Conservation (phyloP, 1,140 invertebrate species). For the Araneus ventricosus region DNA sequence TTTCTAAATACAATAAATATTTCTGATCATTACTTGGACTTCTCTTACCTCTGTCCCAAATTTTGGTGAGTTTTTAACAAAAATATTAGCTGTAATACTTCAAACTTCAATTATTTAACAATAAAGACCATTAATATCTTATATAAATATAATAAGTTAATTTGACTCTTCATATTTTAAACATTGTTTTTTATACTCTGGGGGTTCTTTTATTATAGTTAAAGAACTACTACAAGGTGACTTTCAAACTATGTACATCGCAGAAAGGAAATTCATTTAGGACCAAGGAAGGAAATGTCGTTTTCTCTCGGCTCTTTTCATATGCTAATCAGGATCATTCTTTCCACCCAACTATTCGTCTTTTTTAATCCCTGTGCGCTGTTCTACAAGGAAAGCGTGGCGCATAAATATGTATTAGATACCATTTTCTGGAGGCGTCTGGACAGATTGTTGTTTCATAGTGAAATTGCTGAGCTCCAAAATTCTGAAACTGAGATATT, state of each 20-base stretch:
- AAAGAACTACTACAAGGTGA: neutral
- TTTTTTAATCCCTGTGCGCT: neutral
- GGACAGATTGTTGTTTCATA: neutral
- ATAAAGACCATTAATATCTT: neutral
- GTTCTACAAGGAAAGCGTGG: neutral
- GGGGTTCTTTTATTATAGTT: neutral
- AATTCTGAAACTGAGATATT: neutral
- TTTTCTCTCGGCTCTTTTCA: constrained; percentile 10
- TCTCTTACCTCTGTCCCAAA: neutral
- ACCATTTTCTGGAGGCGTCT: neutral
- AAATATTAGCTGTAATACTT: neutral
- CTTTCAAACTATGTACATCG: neutral
- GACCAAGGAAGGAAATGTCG: neutral
- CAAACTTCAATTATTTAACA: neutral
- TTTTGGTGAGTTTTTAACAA: neutral
- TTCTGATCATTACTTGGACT: no score
- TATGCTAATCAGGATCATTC: constrained; percentile 41
- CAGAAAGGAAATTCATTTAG: constrained; percentile 31
- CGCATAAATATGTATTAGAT: constrained; percentile 48
- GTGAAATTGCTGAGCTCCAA: neutral
- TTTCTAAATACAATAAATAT: no score
- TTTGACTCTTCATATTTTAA: neutral
- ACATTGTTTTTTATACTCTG: neutral
- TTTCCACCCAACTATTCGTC: neutral
- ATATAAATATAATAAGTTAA: neutral